Conservation (phyloP, 2,113 vertebrate genomes). For the Perognathus longimembris region DNA sequence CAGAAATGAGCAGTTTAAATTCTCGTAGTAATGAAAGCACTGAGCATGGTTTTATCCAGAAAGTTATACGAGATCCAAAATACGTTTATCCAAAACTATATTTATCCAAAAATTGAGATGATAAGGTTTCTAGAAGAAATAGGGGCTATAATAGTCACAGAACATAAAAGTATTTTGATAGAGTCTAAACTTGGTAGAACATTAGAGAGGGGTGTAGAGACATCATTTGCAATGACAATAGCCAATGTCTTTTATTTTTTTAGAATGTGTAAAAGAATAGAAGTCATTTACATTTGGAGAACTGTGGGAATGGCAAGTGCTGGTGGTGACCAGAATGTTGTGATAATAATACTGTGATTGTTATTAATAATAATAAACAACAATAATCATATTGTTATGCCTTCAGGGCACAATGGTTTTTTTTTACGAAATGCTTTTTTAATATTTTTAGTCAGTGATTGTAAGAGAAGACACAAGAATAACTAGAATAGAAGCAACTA, state of each 20-base stretch:
- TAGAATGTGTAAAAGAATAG: background rate
- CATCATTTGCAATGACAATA: no score
- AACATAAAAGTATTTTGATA: background rate
- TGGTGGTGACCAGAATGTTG: background rate
- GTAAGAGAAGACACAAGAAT: background rate
- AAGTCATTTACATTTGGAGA: background rate
- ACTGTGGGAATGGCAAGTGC: background rate
- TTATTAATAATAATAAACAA: no score
- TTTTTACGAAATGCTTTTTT: background rate
- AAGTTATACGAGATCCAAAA: background rate
- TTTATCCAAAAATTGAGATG: no score
- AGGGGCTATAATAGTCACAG: background rate
- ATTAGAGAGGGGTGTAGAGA: no score
- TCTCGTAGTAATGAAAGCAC: background rate
- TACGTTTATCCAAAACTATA: no score
- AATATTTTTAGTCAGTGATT: background rate
- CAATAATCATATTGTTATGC: no score
- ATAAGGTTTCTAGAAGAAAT: background rate
- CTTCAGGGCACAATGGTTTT: no score
- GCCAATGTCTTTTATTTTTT: no score
- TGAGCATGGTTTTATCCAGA: background rate
- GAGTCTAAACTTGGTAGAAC: no score
- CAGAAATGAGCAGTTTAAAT: no score
- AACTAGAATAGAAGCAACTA: background rate
- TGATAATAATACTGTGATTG: background rate